Evolutionary conservation across 2,797 vertebrate species (phyloP), one percentile per base, ranked within the genome.

Genomic region (Oreonectes daqikongensis): DNA sequence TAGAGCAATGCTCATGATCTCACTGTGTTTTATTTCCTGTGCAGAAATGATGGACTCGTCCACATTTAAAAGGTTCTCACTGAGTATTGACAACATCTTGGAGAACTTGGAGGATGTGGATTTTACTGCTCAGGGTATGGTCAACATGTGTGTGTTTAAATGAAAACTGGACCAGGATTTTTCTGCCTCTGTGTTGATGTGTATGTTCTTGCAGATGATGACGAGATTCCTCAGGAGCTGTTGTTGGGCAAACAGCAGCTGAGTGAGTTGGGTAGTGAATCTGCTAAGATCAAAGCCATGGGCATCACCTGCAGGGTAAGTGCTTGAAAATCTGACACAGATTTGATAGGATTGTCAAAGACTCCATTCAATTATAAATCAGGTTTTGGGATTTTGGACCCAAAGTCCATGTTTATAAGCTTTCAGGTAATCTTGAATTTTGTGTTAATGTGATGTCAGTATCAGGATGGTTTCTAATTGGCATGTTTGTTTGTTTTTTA

Each of bases 231-330:
- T 87, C 96, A 98, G 83, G 97, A 98, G 88, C 80, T 99, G 69
- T 87, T 99, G 50, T 91, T 99, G 75, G 96, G 97, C 78, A 98
- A 98, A 84, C 96, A 99, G 91, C 97, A 98, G 83, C 91, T 99
- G 85, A 97, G 86, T 87, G 97, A 99, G 84, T 85, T 99, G 78
- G 94, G 95, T 84, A 98, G 97, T 50, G 97, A 99, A 90, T 98
- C 97, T 38, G 97, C 97, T 80, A 99, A 99, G 93, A 98, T 99
- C 82, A 99, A 99, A 91, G 97, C 97, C 86, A 99, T 99, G 97
- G 94, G 95, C 82, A 98, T 99, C 91, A 95, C 96, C 86, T 94
- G 96, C 91, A 95, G 95, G 94, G 97, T 99, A 95, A 76, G 71
- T 30, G 46, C 20, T 18, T 44, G 8, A 30, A 4, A 32, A 68